Evolutionary conservation across 2,797 vertebrate genomes (phyloP).

Genomic region (Tolypeutes matacus): DNA sequence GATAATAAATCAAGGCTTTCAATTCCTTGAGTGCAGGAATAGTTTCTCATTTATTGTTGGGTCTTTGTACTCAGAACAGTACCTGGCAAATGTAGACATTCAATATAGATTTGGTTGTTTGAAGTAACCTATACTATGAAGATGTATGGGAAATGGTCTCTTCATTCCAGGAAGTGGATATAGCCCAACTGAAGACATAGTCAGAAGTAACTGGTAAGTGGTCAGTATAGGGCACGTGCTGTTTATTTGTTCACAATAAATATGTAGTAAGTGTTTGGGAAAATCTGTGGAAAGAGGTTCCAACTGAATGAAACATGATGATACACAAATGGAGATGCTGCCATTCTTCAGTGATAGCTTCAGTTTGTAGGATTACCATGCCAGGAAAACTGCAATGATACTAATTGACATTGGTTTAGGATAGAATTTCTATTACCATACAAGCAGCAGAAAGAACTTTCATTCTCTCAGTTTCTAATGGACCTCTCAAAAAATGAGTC

Average conservation of each 20-base stretch:
- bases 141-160: background rate
- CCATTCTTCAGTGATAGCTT: background rate
- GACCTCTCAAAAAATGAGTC: background rate
- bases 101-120: background rate
- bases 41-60: background rate
- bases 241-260: background rate
- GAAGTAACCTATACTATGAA: background rate
- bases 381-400: background rate
- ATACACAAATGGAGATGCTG: background rate
- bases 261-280: background rate
- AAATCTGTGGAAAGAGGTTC: background rate
- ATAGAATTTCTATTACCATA: conserved; percentile 2
- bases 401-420: background rate
- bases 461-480: background rate
- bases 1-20: background rate
- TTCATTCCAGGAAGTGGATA: background rate
- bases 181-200: background rate
- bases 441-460: background rate
- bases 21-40: background rate
- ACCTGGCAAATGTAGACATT: background rate
- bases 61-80: background rate
- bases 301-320: background rate
- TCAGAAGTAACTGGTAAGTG: background rate
- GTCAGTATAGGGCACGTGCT: background rate
- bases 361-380: background rate